Evolutionary conservation across 2,888 invertebrate species (phyloP).

Genomic region (Drosophila yooni): DNA sequence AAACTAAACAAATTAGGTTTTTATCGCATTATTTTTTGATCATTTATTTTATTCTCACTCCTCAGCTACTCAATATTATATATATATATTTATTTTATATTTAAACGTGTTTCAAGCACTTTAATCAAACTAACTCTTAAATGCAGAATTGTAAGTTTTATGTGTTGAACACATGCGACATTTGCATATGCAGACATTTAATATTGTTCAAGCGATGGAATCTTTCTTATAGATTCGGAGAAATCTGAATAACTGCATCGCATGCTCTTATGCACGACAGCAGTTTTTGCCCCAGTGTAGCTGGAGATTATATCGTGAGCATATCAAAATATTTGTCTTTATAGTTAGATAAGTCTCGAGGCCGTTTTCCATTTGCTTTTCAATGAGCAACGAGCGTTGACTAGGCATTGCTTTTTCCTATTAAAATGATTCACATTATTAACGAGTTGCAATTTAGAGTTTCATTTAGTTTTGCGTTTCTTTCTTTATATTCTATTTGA

Average conservation of each 20-base stretch:
- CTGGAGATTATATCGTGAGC: slow-evolving; percentile 43
- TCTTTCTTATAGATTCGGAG: not conserved
- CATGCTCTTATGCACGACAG: not conserved
- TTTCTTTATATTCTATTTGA: slow-evolving; percentile 1
- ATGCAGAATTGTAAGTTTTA: not conserved
- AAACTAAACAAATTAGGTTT: slow-evolving; percentile 34
- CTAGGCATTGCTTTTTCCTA: slow-evolving; percentile 45
- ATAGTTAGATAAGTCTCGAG: slow-evolving; percentile 56
- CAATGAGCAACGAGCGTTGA: slow-evolving; percentile 45
- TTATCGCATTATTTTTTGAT: slow-evolving; percentile 11
- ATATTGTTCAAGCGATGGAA: not conserved
- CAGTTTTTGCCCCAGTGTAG: not conserved
- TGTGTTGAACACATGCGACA: not conserved
- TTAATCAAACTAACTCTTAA: slow-evolving; percentile 1
- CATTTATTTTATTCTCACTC: not conserved
- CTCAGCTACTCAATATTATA: not conserved
- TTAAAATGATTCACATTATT: slow-evolving; percentile 29
- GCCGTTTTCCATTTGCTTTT: slow-evolving; percentile 20
- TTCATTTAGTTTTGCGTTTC: slow-evolving; percentile 7
- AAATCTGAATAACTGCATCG: not conserved
- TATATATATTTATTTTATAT: not conserved
- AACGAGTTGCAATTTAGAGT: slow-evolving; percentile 27
- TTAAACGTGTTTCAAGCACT: not conserved
- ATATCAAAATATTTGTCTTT: slow-evolving; percentile 73
- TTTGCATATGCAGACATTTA: not conserved